Evolutionary conservation across 2,797 vertebrate species (phyloP), one percentile per base, ranked within the genome.

Genomic region (Cheirogaleus major): DNA sequence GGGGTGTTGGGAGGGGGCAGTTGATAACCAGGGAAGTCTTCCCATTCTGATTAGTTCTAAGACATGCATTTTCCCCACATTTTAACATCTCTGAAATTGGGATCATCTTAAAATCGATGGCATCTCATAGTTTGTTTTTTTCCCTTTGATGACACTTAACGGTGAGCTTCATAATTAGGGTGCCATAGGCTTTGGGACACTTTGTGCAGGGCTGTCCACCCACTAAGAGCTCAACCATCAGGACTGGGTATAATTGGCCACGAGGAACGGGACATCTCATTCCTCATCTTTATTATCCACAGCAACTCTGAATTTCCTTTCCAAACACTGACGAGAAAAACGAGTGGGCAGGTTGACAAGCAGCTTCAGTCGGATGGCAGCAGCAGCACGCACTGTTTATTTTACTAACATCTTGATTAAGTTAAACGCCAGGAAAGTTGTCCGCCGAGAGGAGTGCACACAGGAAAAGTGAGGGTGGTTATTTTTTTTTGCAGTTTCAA

Each of bases 401-500:
- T 91, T 92, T 43, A 65, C 63, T 80, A 91, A 93, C 89, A 89
- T 89, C 89, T 93, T 83, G 90, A 94, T 91, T 81, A 96, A 94
- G 93, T 80, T 76, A 90, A 90, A 94, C 48, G 80, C 73, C 95
- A 92, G 72, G 76, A 61, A 45, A 61, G 82, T 32, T 80, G 65
- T 72, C 89, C 41, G 15, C 50, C 0, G 41, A 86, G 86, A 86
- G 41, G 18, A 10, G 6, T 9, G 25, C 0, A 0, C 5, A 30
- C 23, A 57, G 72, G 59, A 67, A 41, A 48, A 0, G 73, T 4
- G 57, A 52, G 73, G 22, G 41, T 15, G 59, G 73, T 45, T 79
- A n/a, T 18, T 61, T 95, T 55, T 23, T 57, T 57, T 57, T 57
- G 15, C 23, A n/a, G 52, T 48, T 65, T 55, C 27, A 35, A 57